A percentile compares a stretch with the other conserved stretches of the same genome.
Evolutionary conservation across 1,140 invertebrate genomes (phyloP).

Genomic region (Drosophila jambulina): DNA sequence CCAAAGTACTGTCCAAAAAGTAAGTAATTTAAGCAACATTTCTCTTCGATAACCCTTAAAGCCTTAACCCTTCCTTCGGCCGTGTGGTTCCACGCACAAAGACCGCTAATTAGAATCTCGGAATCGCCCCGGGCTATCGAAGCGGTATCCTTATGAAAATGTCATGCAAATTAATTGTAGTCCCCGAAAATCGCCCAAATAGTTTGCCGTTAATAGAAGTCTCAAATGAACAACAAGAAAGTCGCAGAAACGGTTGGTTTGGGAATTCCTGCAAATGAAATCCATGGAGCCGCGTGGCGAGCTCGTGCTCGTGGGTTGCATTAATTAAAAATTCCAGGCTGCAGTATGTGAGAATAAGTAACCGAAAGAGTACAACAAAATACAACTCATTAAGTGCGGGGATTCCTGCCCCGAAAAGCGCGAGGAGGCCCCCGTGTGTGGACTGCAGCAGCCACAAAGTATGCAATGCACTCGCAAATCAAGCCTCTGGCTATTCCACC

Average conservation of each 20-base stretch:
- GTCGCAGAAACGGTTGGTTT: constrained; percentile 21
- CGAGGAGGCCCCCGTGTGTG: constrained; percentile 32
- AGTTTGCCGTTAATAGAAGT: constrained; percentile 35
- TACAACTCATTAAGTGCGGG: constrained; percentile 72
- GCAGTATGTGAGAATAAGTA: constrained; percentile 44
- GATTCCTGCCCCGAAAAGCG: constrained; percentile 67
- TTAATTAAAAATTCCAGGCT: constrained; percentile 79
- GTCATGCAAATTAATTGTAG: constrained; percentile 56
- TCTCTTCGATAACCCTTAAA: neutral
- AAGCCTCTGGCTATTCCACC: constrained; percentile 67
- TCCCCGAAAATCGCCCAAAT: constrained; percentile 30
- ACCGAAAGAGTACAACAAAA: constrained; percentile 58
- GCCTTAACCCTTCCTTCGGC: no score
- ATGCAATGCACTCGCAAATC: constrained; percentile 84
- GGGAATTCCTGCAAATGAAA: constrained; percentile 63
- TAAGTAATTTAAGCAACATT: constrained; percentile 85
- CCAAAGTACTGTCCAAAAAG: constrained; percentile 87
- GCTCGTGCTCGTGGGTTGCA: constrained; percentile 52
- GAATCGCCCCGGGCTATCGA: constrained; percentile 33
- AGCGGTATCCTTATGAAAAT: constrained; percentile 48
- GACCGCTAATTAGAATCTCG: constrained; percentile 48
- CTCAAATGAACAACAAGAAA: constrained; percentile 42
- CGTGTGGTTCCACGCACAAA: constrained; percentile 8
- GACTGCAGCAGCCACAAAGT: constrained; percentile 66
- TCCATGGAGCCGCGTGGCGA: constrained; percentile 22